Percentiles rank a stretch among this genome's conserved stretches.
Evolutionary conservation across 2,113 vertebrate genomes (phyloP).

Genomic region (Pan troglodytes): NHGRI_mPanTro3-v2.1_pri NC_072408.2:23301001-23301500

Average conservation of each 20-base stretch:
- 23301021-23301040: neutral
- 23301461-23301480: neutral
- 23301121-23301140: neutral
- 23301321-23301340: constrained; percentile 46
- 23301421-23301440: neutral
- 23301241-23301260: neutral
- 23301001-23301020: neutral
- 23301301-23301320: neutral
- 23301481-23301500: neutral
- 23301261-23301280: neutral
- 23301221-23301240: neutral
- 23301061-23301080: neutral
- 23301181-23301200: neutral
- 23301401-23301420: neutral
- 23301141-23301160: neutral
- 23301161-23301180: neutral
- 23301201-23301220: neutral
- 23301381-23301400: constrained; percentile 60
- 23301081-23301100: neutral
- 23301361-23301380: constrained; percentile 46
- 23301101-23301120: neutral
- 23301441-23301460: neutral
- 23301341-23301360: constrained; percentile 47
- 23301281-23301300: neutral
- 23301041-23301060: constrained; percentile 28